Conservation (phyloP, 2,797 vertebrate genomes). For the Anniella stebbinsi region DNA sequence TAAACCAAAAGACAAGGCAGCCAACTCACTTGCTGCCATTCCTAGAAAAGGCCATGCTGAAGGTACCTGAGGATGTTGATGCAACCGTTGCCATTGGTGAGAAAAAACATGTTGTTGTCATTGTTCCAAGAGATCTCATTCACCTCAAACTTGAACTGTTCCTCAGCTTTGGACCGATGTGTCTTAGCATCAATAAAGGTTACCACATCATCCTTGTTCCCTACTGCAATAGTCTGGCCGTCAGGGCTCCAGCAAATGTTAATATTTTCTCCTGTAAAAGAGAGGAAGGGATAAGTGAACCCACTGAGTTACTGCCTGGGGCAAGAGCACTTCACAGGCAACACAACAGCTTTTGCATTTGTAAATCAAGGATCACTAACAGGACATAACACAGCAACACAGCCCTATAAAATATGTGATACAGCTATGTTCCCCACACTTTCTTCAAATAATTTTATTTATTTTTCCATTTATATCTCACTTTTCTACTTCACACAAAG, state of each 20-base stretch:
- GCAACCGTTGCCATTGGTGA: slow-evolving; percentile 97
- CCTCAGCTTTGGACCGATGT: slow-evolving; percentile 92
- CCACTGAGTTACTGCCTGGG: not conserved
- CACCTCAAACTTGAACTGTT: slow-evolving; percentile 99
- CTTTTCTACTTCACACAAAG: too few relatives aligned
- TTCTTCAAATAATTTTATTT: not conserved
- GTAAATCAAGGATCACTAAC: not conserved
- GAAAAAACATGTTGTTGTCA: slow-evolving; percentile 98
- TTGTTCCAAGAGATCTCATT: slow-evolving; percentile 99
- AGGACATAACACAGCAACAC: not conserved
- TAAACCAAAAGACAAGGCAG: not conserved
- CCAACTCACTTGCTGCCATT: slow-evolving; percentile 24
- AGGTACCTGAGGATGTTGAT: slow-evolving; percentile 95
- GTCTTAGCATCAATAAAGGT: slow-evolving; percentile 98
- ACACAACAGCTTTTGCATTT: not conserved
- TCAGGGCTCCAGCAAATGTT: slow-evolving; percentile 99
- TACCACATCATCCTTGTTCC: slow-evolving; percentile 98
- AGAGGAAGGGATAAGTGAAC: slow-evolving; percentile 41
- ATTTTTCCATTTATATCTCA: too few relatives aligned
- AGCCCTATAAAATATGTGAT: not conserved
- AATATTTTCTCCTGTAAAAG: slow-evolving; percentile 92
- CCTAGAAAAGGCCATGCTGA: rapidly evolving
- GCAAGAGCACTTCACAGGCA: not conserved
- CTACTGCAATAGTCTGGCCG: slow-evolving; percentile 97
- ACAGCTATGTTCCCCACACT: not conserved